Evolutionary conservation across 2,113 vertebrate species (phyloP).

Genomic region (Ammodytes marinus): DNA sequence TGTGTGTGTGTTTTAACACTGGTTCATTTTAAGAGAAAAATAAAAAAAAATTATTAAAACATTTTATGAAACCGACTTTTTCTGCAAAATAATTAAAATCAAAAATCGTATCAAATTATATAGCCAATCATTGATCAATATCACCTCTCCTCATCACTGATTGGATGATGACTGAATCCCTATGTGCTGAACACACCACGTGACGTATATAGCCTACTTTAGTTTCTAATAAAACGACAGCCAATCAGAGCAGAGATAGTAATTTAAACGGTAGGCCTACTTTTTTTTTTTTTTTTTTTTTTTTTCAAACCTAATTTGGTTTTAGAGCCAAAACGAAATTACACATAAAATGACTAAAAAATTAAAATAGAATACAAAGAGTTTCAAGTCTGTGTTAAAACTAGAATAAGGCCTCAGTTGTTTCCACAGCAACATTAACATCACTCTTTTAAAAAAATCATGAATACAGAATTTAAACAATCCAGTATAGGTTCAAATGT

Average conservation of each 20-base stretch:
- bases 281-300: not conserved
- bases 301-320: not conserved
- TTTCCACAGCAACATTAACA: not conserved
- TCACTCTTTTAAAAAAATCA: too few species aligned
- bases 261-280: too few species aligned
- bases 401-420: not conserved
- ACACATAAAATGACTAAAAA: too few species aligned
- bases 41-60: too few species aligned
- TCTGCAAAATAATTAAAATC: too few species aligned
- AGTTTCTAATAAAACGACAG: not conserved
- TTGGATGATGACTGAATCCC: not conserved
- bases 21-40: too few species aligned
- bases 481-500: not conserved
- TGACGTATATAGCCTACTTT: too few species aligned
- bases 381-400: not conserved
- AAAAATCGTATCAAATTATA: not conserved
- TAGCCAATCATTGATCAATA: not conserved
- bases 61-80: too few species aligned
- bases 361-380: not conserved
- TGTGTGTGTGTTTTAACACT: too few species aligned
- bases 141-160: not conserved
- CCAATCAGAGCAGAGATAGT: not conserved
- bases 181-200: too few species aligned
- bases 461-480: too few species aligned
- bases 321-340: not conserved